These are phyloP conservation scores for Glaucopsyche alexis DNA, from an alignment of 2,888 invertebrate genomes.

Conservation along the genomic window DNA sequence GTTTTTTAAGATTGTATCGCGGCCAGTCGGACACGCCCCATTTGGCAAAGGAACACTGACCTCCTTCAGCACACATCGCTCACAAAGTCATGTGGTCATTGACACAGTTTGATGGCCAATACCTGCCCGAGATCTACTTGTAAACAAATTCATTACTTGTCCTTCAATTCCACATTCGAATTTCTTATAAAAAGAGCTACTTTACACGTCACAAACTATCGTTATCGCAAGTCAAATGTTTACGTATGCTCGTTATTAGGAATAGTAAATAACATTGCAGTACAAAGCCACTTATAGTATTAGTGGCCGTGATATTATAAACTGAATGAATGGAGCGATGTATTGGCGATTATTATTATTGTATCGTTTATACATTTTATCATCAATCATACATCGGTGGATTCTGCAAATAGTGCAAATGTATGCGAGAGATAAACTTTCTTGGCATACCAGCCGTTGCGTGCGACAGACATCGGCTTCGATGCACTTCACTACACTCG, in stretches of 20 bases:
- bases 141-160: not conserved
- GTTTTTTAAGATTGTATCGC: not conserved
- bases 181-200: too few species aligned
- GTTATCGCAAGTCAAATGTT: too few species aligned
- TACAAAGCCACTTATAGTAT: not conserved
- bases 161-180: not conserved
- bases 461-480: slow-evolving; percentile 52
- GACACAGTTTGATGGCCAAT: not conserved
- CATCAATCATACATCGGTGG: not conserved
- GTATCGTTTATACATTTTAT: not conserved
- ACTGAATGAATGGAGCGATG: slow-evolving; percentile 4
- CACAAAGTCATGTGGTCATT: slow-evolving; percentile 8
- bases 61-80: slow-evolving; percentile 11
- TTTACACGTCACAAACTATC: too few species aligned
- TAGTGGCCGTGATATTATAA: not conserved
- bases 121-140: not conserved
- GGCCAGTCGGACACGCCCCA: slow-evolving; percentile 20
- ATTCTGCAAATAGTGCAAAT: slow-evolving; percentile 20
- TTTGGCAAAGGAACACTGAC: slow-evolving; percentile 22
- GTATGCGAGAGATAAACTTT: slow-evolving; percentile 54
- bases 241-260: too few species aligned
- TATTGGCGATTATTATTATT: not conserved
- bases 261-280: not conserved
- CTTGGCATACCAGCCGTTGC: slow-evolving; percentile 69
- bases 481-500: slow-evolving; percentile 70